Base-by-base conservation (phyloP, 2,888 invertebrate genomes). In the Melikaiella ostensackeni region DNA sequence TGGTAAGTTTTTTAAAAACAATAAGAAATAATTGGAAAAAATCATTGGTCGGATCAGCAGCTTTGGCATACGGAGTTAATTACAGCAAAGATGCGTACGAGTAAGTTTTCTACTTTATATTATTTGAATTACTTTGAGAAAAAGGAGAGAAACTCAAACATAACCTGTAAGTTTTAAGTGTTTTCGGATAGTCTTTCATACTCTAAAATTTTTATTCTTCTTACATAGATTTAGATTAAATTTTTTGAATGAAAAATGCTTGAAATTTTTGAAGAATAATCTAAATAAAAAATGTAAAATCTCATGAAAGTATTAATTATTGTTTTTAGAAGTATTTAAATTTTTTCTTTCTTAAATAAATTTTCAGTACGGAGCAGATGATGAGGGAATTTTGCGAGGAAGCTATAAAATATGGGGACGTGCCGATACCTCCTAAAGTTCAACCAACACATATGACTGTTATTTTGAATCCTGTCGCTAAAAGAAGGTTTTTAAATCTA, bases 1-100 rank as follows among this genome's bases (percentile, higher is more conserved):
- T 96, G 83, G 88, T 94, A 27, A 95, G 94, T 92, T 93, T 95
- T 82, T 93, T 94, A 16, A 94, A 93, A 92, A 94, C 94, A 5
- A 91, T 97, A 64, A 92, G 96, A 88, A 96, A 95, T 91, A 95
- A 98, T 91, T 98, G 98, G 98, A 98, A 98, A 89, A 98, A 98
- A 89, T 95, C 97, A 0, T 91, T 94, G 0, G 94, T 97, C 86
- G 95, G 95, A 57, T 93, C 94, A 27, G 92, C 94, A 74, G 93
- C 94, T 6, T 87, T 95, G 35, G 92, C 94, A 30, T 98, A 97
- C 91, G 97, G 96, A 9, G 92, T 93, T 13, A 93, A 94, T 77
- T 96, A 94, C 88, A 92, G 93, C 2, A 94, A 94, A 88, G 95
- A 96, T 87, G 94, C 94, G 92, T 95, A 96, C 88, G 94, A 96